Conservation (phyloP, 2,888 invertebrate species). For the Bellardia pandia region DNA sequence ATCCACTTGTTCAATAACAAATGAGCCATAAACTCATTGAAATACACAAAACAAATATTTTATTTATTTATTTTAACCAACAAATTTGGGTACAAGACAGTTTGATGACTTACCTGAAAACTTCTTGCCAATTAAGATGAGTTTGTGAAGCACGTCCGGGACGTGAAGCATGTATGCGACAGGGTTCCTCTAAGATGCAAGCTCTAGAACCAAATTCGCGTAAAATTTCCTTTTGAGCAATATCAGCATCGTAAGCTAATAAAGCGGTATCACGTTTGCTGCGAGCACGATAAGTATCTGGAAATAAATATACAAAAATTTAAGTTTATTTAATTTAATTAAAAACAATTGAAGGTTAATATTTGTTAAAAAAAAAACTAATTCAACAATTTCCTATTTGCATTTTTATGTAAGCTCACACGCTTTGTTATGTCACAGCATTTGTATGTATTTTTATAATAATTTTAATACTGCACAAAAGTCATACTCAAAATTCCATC, state of each 20-base stretch:
- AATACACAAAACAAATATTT: background rate
- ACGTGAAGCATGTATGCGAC: conserved; percentile 85
- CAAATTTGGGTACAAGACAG: background rate
- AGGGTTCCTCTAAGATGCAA: conserved; percentile 92
- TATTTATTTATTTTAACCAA: background rate
- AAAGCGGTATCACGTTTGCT: conserved; percentile 85
- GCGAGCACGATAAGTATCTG: conserved; percentile 90
- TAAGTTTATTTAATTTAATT: conserved; percentile 13
- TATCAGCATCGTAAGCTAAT: conserved; percentile 86
- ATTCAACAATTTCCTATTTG: background rate
- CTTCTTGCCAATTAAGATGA: conserved; percentile 83
- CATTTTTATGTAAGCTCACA: conserved; percentile 22
- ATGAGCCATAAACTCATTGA: conserved; percentile 76
- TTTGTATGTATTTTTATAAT: background rate
- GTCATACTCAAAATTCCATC: background rate
- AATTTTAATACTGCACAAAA: conserved; percentile 5
- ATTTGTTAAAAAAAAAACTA: background rate
- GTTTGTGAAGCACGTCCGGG: conserved; percentile 77
- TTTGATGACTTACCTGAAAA: conserved; percentile 88
- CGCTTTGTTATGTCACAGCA: conserved; percentile 32
- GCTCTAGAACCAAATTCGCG: conserved; percentile 91
- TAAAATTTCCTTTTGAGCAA: conserved; percentile 92
- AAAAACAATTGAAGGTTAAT: conserved; percentile 22
- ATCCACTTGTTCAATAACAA: conserved; percentile 68
- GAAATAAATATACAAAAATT: conserved; percentile 52